Evolutionary conservation across 2,113 vertebrate species (phyloP).

Genomic region (Benitochromis conjunctus): DNA sequence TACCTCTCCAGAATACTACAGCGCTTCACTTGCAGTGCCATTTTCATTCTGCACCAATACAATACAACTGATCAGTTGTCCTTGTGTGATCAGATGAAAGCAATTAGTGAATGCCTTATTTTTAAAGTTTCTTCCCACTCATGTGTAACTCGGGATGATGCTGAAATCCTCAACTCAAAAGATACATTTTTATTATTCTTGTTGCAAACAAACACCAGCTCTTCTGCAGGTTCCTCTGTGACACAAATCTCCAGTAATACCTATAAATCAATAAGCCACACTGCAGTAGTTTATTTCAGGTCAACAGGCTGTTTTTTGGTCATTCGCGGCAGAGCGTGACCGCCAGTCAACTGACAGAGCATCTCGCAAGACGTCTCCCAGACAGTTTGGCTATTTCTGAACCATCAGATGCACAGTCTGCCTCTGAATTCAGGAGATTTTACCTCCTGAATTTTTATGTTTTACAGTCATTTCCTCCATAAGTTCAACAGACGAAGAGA

Average conservation of each 20-base stretch:
- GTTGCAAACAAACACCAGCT: background rate
- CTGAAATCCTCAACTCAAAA: background rate
- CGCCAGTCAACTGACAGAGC: background rate
- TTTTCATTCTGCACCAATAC: background rate
- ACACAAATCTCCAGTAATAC: background rate
- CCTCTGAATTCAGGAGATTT: background rate
- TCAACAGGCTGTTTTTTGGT: background rate
- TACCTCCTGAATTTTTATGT: background rate
- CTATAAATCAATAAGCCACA: background rate
- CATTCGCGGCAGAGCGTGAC: background rate
- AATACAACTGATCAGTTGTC: background rate
- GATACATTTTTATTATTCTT: background rate
- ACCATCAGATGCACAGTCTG: background rate
- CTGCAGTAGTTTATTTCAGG: background rate
- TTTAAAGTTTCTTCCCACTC: background rate
- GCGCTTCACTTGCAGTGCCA: background rate
- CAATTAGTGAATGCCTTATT: background rate
- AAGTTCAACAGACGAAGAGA: constrained; percentile 17
- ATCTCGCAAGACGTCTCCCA: background rate
- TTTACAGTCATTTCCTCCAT: constrained; percentile 4
- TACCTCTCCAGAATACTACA: background rate
- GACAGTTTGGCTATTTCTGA: background rate
- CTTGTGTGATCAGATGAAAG: background rate
- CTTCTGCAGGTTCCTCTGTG: background rate
- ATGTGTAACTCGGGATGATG: background rate